Conservation (phyloP, 2,888 invertebrate genomes). For the Chrysolina oricalcia region DNA sequence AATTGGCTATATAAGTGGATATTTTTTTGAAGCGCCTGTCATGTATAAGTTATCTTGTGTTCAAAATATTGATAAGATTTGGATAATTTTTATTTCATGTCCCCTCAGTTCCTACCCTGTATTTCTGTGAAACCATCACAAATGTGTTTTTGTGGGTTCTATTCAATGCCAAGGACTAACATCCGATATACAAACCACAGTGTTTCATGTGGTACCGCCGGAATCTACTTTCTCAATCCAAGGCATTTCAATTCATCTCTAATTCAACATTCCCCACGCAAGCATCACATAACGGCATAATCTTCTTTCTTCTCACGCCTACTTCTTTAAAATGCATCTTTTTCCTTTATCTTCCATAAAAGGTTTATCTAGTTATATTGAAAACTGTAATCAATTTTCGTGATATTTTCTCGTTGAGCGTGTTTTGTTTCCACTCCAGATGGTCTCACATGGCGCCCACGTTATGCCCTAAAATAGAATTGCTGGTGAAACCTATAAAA, state of each 20-base stretch:
- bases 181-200: not conserved
- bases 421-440: constrained; percentile 21
- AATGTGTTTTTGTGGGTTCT: not conserved
- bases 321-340: constrained; percentile 22
- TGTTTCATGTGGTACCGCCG: not conserved
- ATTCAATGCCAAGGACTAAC: not conserved
- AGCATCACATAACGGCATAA: constrained; percentile 17
- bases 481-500: constrained; percentile 12
- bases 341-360: constrained; percentile 19
- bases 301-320: constrained; percentile 32
- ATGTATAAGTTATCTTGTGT: too few relatives aligned
- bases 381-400: constrained; percentile 14
- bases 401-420: not conserved
- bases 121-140: not conserved
- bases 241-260: constrained; percentile 2
- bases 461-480: constrained; percentile 9
- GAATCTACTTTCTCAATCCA: constrained; percentile 7
- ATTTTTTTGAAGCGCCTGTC: too few relatives aligned
- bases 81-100: not conserved
- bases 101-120: not conserved
- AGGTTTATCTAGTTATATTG: constrained; percentile 6
- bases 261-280: constrained; percentile 25
- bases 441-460: constrained; percentile 12
- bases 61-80: too few relatives aligned
- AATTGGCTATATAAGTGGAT: too few relatives aligned